Evolutionary conservation across 2,888 invertebrate genomes (phyloP).

Genomic region (Adelognathus sp.): DNA sequence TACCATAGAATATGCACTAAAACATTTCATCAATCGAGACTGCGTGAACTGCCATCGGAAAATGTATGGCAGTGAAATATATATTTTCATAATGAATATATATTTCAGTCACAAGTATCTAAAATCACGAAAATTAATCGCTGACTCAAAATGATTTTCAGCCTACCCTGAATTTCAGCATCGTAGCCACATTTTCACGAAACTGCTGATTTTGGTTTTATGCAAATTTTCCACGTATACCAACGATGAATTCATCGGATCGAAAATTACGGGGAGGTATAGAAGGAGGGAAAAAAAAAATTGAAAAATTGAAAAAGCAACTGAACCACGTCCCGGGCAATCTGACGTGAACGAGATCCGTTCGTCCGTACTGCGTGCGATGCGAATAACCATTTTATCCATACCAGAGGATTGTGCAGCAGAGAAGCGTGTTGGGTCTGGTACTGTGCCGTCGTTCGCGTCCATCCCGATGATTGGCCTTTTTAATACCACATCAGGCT

Average conservation of each 20-base stretch:
- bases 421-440: background rate
- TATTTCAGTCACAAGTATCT: too few relatives aligned
- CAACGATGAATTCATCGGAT: background rate
- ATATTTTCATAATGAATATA: too few relatives aligned
- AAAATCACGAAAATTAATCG: too few relatives aligned
- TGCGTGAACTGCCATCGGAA: too few relatives aligned
- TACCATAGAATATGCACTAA: too few relatives aligned
- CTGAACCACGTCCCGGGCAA: constrained; percentile 5
- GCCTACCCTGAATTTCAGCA: too few relatives aligned
- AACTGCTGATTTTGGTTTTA: background rate
- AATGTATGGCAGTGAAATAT: too few relatives aligned
- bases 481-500: constrained; percentile 77
- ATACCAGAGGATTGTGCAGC: constrained; percentile 14
- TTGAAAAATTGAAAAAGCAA: constrained; percentile 1
- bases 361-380: background rate
- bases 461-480: constrained; percentile 74
- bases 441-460: constrained; percentile 39
- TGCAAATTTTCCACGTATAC: background rate
- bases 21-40: too few relatives aligned
- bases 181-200: too few relatives aligned
- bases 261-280: background rate
- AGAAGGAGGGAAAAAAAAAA: background rate
- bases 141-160: too few relatives aligned
- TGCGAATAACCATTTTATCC: background rate
- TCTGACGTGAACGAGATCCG: constrained; percentile 8